These are phyloP conservation scores for Athene noctua DNA, from an alignment of 2,113 vertebrate species.

Conservation along the genomic window DNA sequence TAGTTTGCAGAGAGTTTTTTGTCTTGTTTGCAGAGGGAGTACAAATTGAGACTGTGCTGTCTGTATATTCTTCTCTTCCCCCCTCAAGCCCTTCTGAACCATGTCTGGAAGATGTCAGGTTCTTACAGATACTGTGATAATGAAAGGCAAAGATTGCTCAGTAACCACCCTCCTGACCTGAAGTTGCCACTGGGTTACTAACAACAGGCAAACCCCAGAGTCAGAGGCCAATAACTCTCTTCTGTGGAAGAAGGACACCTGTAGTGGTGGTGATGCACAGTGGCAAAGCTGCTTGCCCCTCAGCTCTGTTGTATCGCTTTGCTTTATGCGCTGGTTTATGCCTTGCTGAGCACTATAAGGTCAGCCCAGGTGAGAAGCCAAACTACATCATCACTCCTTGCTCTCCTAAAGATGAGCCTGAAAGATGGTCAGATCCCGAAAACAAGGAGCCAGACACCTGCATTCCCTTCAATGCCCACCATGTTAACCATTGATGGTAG, in stretches of 20 bases:
- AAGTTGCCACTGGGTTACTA: not conserved
- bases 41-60: not conserved
- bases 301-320: not conserved
- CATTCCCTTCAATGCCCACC: not conserved
- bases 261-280: rapidly evolving
- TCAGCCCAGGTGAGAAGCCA: not conserved
- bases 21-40: not conserved
- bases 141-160: not conserved
- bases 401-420: not conserved
- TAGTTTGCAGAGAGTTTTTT: not conserved
- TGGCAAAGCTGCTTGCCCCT: not conserved
- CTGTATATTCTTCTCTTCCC: not conserved
- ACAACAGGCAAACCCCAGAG: not conserved
- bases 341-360: not conserved
- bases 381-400: not conserved
- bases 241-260: not conserved
- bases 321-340: not conserved
- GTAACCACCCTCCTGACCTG: not conserved
- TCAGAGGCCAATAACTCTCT: not conserved
- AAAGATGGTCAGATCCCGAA: not conserved
- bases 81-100: not conserved
- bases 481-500: not conserved
- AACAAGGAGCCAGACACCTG: not conserved
- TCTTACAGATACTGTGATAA: not conserved
- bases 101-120: not conserved